Percentiles rank a stretch among this genome's conserved stretches.
phyloP scores from a whole-genome alignment of 37 sponge, comb jelly and placozoan species.

The Theonella swinhoei region DNA sequence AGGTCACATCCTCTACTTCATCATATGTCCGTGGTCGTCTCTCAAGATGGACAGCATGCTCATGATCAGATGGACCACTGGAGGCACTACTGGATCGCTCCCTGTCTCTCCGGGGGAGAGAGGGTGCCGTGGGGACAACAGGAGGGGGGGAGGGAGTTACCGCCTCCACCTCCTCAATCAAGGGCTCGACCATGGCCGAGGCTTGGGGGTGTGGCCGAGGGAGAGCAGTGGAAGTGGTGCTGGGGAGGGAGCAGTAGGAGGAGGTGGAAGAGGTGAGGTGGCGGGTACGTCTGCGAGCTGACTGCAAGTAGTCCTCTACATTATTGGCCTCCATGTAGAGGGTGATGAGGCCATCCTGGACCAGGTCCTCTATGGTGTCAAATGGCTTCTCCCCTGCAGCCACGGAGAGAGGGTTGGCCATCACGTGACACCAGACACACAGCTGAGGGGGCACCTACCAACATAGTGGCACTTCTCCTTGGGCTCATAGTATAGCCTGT shows the following conservation, averaged over 20 bases:
- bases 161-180: background rate
- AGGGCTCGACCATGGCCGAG: background rate
- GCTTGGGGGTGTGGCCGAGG: background rate
- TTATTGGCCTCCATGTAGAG: constrained; percentile 82
- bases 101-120: background rate
- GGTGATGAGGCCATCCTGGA: constrained; percentile 86
- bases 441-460: constrained; percentile 70
- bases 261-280: background rate
- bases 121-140: background rate
- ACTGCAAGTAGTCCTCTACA: constrained; percentile 63
- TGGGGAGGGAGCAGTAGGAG: background rate
- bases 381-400: constrained; percentile 79
- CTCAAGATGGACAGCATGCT: background rate
- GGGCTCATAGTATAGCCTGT: constrained; percentile 56
- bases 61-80: background rate
- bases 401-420: background rate
- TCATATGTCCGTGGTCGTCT: background rate
- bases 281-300: constrained; percentile 17
- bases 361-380: constrained; percentile 87
- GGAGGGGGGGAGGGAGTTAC: background rate
- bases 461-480: constrained; percentile 51
- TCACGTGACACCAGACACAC: too few species aligned
- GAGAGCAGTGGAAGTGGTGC: background rate
- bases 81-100: background rate
- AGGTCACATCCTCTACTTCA: background rate